phyloP scores from a whole-genome alignment of 2,797 vertebrate species.

The Varecia variegata region DNA sequence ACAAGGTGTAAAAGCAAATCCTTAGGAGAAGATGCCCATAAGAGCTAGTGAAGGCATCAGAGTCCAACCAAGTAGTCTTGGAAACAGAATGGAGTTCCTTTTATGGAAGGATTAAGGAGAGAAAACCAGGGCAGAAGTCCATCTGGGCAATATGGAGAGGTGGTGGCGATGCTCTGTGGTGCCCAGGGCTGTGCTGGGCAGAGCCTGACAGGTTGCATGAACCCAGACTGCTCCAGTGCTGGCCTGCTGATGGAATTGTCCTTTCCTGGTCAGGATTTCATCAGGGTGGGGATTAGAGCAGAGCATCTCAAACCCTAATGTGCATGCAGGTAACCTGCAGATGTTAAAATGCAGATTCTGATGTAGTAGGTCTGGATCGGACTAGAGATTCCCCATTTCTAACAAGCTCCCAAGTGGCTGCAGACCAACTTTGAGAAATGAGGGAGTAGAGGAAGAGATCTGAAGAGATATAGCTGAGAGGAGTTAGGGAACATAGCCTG shows the following conservation, averaged over 20 bases:
- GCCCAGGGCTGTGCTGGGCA: neutral
- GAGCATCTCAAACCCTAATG: neutral
- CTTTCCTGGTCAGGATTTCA: neutral
- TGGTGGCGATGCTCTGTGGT: neutral
- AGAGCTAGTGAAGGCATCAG: neutral
- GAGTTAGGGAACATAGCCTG: neutral
- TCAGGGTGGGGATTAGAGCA: neutral
- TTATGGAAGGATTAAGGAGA: neutral
- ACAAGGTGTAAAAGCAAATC: neutral
- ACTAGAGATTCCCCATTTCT: neutral
- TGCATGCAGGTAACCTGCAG: too few species aligned
- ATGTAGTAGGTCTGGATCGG: neutral
- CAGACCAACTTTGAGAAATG: neutral
- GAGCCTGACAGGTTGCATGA: neutral
- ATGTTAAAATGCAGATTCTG: neutral
- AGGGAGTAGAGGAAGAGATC: neutral
- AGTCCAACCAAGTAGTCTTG: neutral
- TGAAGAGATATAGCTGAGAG: neutral
- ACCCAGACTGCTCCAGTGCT: fast-evolving
- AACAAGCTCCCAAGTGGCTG: too few species aligned
- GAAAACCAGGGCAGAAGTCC: neutral
- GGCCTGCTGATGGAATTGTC: fast-evolving
- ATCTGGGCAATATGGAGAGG: neutral
- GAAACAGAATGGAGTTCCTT: neutral
- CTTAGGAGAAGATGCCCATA: neutral